A percentile compares a stretch with the other conserved stretches of the same genome.
Evolutionary conservation across 2,797 vertebrate genomes (phyloP).

Genomic region (Alcedo atthis): DNA sequence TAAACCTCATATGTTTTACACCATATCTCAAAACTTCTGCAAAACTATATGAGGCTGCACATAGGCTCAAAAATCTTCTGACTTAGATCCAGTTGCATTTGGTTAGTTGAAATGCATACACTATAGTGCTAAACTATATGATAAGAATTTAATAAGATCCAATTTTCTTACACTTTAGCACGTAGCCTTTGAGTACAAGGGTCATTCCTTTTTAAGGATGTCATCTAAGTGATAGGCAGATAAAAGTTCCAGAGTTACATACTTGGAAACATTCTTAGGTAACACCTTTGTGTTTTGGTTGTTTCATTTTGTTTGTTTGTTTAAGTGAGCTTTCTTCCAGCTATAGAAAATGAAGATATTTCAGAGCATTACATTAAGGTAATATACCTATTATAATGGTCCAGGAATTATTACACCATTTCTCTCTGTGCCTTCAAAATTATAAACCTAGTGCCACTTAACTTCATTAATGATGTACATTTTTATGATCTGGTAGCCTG

Average conservation of each 20-base stretch:
- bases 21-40: neutral
- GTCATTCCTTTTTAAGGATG: neutral
- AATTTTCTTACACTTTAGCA: neutral
- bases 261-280: neutral
- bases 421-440: conserved; percentile 58
- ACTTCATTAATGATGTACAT: conserved; percentile 61
- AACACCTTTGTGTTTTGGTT: neutral
- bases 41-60: neutral
- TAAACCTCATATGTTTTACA: neutral
- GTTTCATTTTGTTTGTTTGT: neutral
- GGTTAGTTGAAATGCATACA: neutral
- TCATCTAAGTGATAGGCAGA: neutral
- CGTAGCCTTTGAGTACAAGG: neutral
- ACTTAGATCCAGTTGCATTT: neutral
- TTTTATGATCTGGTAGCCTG: conserved; percentile 58
- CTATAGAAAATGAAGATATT: conserved; percentile 47
- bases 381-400: conserved; percentile 56
- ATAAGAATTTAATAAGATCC: neutral
- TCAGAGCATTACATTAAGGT: conserved; percentile 53
- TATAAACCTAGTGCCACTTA: conserved; percentile 46
- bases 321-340: neutral
- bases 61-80: neutral
- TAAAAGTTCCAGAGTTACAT: neutral
- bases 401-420: conserved; percentile 53
- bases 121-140: neutral